Conservation (phyloP, 37 sponge, comb jelly and placozoan genomes). For the Spongia lamella region DNA sequence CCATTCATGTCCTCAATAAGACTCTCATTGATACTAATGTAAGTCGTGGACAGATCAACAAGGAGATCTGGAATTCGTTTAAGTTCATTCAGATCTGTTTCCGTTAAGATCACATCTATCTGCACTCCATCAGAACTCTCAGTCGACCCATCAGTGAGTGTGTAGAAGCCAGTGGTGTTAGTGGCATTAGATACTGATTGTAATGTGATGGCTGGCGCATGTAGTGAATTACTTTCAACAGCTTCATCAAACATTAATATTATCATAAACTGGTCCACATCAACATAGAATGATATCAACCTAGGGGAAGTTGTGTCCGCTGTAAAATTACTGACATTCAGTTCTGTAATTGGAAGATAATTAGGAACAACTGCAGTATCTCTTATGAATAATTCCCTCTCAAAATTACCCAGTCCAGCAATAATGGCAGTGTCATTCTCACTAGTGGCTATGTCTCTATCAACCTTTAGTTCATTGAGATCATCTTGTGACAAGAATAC, state of each 20-base stretch:
- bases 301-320: slow-evolving; percentile 70
- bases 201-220: slow-evolving; percentile 60
- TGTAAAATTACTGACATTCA: slow-evolving; percentile 34
- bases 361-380: slow-evolving; percentile 66
- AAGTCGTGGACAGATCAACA: slow-evolving; percentile 46
- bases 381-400: not conserved
- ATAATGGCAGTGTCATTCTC: slow-evolving; percentile 40
- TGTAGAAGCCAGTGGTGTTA: slow-evolving; percentile 34
- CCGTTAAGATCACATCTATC: slow-evolving; percentile 46
- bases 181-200: slow-evolving; percentile 54
- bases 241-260: slow-evolving; percentile 73
- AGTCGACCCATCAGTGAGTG: slow-evolving; percentile 51
- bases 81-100: slow-evolving; percentile 73
- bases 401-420: not conserved
- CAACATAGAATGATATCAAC: slow-evolving; percentile 51
- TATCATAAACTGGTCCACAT: slow-evolving; percentile 38
- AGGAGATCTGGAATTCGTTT: slow-evolving; percentile 55
- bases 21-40: slow-evolving; percentile 45
- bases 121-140: slow-evolving; percentile 60
- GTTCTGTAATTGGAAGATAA: slow-evolving; percentile 8
- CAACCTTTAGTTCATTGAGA: slow-evolving; percentile 64
- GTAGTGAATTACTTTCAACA: slow-evolving; percentile 58
- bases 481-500: slow-evolving; percentile 48
- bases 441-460: slow-evolving; percentile 51
- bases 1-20: slow-evolving; percentile 85